Conservation (phyloP, 2,113 vertebrate species). For the Ophiodon elongatus region DNA sequence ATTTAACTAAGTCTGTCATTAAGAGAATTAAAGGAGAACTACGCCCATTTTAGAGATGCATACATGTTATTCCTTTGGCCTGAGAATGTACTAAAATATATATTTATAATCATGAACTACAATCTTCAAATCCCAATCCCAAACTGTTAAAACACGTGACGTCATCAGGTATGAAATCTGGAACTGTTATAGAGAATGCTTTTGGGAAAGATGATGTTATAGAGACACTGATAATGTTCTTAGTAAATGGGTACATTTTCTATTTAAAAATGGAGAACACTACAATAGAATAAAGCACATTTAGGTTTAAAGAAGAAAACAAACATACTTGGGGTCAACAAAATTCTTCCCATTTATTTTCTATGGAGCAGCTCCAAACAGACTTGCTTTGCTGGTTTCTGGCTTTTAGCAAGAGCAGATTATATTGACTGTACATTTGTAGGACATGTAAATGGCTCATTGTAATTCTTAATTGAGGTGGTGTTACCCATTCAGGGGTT, state of each 20-base stretch:
- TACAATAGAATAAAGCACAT: not conserved
- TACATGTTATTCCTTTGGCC: not conserved
- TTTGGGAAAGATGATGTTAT: not conserved
- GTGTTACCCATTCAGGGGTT: not conserved
- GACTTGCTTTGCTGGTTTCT: not conserved
- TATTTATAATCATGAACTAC: not conserved
- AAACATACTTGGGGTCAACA: not conserved
- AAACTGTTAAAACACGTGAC: not conserved
- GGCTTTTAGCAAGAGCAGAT: not conserved
- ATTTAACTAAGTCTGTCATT: not conserved
- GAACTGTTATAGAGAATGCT: not conserved
- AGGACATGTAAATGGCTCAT: not conserved
- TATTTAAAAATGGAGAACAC: not conserved
- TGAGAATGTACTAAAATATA: not conserved
- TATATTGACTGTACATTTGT: not conserved
- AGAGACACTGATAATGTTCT: not conserved
- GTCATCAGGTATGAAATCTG: not conserved
- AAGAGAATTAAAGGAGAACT: not conserved
- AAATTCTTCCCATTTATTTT: not conserved
- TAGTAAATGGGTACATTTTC: not conserved
- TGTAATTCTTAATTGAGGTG: not conserved
- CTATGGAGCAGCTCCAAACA: not conserved
- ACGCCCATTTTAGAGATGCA: not conserved
- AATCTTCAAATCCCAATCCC: not conserved
- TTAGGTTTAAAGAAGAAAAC: not conserved